phyloP scores from a whole-genome alignment of 1,140 invertebrate genomes.

The Lerema accius region DNA sequence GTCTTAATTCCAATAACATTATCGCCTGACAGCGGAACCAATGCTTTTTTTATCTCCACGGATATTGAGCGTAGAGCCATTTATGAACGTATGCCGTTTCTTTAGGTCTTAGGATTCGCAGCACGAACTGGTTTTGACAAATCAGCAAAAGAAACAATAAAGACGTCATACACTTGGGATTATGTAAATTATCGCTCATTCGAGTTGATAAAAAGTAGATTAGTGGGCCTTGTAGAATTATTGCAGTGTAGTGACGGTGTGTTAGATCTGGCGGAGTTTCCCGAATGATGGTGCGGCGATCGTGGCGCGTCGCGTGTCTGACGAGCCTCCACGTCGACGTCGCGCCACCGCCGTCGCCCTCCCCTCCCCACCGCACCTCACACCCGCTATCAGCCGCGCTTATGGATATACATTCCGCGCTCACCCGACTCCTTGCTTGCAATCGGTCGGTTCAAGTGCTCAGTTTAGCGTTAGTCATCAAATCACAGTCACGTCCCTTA shows the following conservation, averaged over 20 bases:
- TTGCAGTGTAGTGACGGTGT: neutral
- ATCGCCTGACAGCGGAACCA: neutral
- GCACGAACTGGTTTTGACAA: neutral
- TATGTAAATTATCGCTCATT: neutral
- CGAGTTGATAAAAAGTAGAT: neutral
- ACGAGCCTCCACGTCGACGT: slow-evolving; percentile 77
- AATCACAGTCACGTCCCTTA: slow-evolving; percentile 52
- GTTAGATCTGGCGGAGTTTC: slow-evolving; percentile 36
- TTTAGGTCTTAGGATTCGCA: too few species aligned
- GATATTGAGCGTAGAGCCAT: too few species aligned
- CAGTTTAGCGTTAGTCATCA: slow-evolving; percentile 14
- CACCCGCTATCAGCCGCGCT: slow-evolving; percentile 41
- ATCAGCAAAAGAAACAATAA: neutral
- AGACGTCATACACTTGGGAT: neutral
- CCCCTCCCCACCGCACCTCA: slow-evolving; percentile 37
- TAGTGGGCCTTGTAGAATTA: neutral
- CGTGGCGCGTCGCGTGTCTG: slow-evolving; percentile 72
- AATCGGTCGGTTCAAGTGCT: slow-evolving; percentile 33
- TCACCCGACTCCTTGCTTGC: slow-evolving; percentile 46
- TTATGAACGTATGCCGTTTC: too few species aligned
- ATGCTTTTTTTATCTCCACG: neutral
- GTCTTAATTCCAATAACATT: too few species aligned
- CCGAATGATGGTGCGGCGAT: slow-evolving; percentile 47
- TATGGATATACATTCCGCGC: slow-evolving; percentile 49
- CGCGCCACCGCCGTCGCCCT: slow-evolving; percentile 66